Base-by-base conservation (phyloP, 2,888 invertebrate species). In the Acronicta aceris region DNA sequence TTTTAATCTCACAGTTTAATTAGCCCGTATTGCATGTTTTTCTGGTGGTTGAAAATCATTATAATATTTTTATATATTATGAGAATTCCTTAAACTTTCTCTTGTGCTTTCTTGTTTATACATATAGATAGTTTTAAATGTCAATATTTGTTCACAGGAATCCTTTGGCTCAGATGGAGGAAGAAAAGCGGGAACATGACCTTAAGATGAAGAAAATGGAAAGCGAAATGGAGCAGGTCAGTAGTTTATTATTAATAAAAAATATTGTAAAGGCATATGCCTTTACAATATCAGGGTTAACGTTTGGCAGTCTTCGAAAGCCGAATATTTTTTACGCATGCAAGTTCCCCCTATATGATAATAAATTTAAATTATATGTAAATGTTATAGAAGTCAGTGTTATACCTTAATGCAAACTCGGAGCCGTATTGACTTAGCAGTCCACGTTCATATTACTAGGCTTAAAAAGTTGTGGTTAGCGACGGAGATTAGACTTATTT, bases 121-220 rank as follows among this genome's bases (percentile, higher is more conserved):
- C 41, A n/a, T n/a, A 41, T 42, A 46, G 25, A 49, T 64, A 46
- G 59, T 59, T 57, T 50, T 68, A 59, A 76, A 49, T 21, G 38
- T 16, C 13, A 38, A 59, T 72, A 65, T 71, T 91, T 90, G 87
- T 88, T 91, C 93, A 16, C 93, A 98, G 98, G 96, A 99, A 99
- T 95, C 99, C 99, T 48, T 95, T 99, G 87, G 98, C 99, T 59
- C 99, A 99, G 92, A 98, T 99, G 97, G 99, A 99, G 89, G 99
- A 99, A 88, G 99, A 99, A 89, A 99, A 98, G 89, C 96, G 98
- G 65, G 99, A 99, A 84, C 99, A 99, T 82, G 98, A 99, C 88
- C 96, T 96, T 71, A 98, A 99, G 92, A 98, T 99, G 98, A 99
- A 99, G 95, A 99, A 99, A 90, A 99, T 99, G 98, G 99, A 99